Percentiles rank a stretch among this genome's conserved stretches.
Evolutionary conservation across 1,140 invertebrate genomes (phyloP).

Genomic region (Monomorium pharaonis): DNA sequence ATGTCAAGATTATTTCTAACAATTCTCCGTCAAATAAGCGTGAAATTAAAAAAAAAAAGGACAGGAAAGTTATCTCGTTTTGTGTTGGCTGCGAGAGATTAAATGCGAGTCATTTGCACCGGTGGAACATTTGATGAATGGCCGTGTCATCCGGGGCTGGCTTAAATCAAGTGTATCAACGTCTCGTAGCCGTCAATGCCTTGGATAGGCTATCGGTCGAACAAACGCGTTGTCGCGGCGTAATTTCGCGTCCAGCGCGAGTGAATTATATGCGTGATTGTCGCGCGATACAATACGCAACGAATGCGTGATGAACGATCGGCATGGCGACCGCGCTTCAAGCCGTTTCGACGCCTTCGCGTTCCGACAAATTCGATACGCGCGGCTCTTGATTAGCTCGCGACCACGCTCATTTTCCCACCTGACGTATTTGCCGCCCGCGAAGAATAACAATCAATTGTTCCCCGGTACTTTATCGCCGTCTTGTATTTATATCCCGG

Average conservation of each 20-base stretch:
- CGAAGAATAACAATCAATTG: conserved; percentile 54
- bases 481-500: conserved; percentile 21
- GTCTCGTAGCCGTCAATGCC: conserved; percentile 56
- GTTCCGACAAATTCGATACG: conserved; percentile 20
- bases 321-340: not conserved
- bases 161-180: conserved; percentile 58
- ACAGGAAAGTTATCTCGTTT: not conserved
- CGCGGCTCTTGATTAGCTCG: conserved; percentile 31
- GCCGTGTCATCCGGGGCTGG: conserved; percentile 6
- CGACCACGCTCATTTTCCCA: conserved; percentile 26
- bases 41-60: not conserved
- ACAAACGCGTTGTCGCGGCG: conserved; percentile 45
- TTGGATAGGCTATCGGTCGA: conserved; percentile 55
- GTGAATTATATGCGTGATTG: conserved; percentile 56
- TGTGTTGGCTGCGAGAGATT: not conserved
- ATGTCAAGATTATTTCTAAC: not conserved
- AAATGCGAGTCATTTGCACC: conserved; percentile 8
- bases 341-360: conserved; percentile 45
- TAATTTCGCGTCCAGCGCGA: conserved; percentile 33
- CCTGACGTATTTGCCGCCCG: conserved; percentile 27
- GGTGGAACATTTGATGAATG: conserved; percentile 34
- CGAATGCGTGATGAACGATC: conserved; percentile 54
- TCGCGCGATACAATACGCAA: conserved; percentile 51
- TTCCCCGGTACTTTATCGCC: conserved; percentile 33
- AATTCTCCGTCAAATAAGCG: not conserved